Evolutionary conservation across 2,113 vertebrate genomes (phyloP), one percentile per base, ranked within the genome.

Genomic region (Mixornis gularis): DNA sequence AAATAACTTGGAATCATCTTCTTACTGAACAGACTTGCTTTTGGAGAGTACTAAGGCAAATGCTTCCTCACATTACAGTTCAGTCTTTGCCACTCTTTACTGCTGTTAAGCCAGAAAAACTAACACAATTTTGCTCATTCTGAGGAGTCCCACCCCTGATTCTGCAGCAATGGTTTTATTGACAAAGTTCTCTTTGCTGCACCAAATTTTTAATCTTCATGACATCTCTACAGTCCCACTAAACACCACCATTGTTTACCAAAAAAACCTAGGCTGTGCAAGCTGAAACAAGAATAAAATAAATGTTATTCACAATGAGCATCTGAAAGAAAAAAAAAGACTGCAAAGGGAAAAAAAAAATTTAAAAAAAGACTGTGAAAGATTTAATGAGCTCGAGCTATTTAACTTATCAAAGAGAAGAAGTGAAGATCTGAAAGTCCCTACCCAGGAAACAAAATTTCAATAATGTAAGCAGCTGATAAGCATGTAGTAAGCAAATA

Each of bases 341-440:
- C 7, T 2, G 82, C 24, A 79, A 77, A 86, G n/a, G 20, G 1
- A 8, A 68, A 58, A 36, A 58, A 51, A 49, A 62, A 49, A 49
- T n/a, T n/a, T n/a, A 86, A 76, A 82, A 85, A 78, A 53, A 52
- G 1, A 34, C 59, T 85, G 38, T 38, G 56, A 79, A 93, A 93
- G 79, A 92, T 79, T 95, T 95, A 95, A 96, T 93, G 94, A 96
- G 92, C 92, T 91, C 85, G 88, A 90, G 81, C 87, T 94, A 95
- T 85, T 93, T 94, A 96, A 94, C 58, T 94, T 94, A 92, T 93
- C 94, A 95, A 95, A 95, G 95, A 82, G 78, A 80, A 92, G 49
- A 53, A 95, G 41, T 27, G 20, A 89, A 92, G 93, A 94, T 93
- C 93, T 94, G 58, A 94, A 95, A 87, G 41, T 58, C 82, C 25